Percentiles rank a stretch among this genome's conserved stretches.
phyloP scores from a whole-genome alignment of 2,113 vertebrate genomes.

The Tursiops truncatus region DNA sequence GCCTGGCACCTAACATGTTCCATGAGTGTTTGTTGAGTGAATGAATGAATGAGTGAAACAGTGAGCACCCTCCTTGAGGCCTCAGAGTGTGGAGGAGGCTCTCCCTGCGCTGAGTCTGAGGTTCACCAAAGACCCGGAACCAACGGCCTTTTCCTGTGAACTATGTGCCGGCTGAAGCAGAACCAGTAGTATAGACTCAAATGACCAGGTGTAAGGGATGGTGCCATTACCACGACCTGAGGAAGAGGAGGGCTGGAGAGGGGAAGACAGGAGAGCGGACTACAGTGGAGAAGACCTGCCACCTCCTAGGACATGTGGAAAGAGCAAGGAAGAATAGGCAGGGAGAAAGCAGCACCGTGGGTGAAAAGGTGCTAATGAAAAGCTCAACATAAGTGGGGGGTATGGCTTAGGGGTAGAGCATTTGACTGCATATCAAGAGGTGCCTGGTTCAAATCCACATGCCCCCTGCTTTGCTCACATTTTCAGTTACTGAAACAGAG shows the following conservation, averaged over 20 bases:
- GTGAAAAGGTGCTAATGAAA: not conserved
- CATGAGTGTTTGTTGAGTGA: not conserved
- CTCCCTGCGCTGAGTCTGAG: not conserved
- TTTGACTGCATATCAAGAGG: constrained; percentile 1
- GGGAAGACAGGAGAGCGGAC: not conserved
- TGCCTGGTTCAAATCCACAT: constrained; percentile 33
- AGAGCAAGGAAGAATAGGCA: not conserved
- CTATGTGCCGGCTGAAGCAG: not conserved
- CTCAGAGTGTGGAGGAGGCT: not conserved
- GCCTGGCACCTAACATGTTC: no score
- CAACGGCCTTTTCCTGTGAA: not conserved
- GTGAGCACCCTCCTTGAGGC: not conserved
- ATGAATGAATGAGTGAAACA: not conserved
- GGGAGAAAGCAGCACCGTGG: rapidly evolving
- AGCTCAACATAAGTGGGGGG: rapidly evolving
- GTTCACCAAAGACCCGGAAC: not conserved
- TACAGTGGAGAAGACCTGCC: not conserved
- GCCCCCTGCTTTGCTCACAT: rapidly evolving
- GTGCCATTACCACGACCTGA: rapidly evolving
- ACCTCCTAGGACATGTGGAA: not conserved
- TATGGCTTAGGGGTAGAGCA: not conserved
- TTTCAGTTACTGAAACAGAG: not conserved
- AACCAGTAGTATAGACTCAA: no score
- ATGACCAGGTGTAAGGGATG: not conserved
- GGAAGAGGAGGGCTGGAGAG: not conserved